Evolutionary conservation across 2,888 invertebrate species (phyloP).

Genomic region (Ashinkailepas kermadecensis): DNA sequence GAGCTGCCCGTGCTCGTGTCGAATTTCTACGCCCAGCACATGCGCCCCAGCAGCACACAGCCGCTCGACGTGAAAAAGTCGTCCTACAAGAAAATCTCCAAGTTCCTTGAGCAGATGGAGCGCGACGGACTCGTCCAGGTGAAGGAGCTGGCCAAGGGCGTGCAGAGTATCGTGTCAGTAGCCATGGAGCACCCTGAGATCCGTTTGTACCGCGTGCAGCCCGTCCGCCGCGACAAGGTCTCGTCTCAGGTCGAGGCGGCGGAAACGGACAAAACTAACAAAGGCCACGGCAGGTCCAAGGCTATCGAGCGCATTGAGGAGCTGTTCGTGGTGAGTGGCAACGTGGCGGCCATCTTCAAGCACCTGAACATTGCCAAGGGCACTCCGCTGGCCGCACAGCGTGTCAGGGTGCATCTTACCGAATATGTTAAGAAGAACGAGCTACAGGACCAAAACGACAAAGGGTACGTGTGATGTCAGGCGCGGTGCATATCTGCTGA

Average conservation of each 20-base stretch:
- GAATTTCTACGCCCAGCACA: slow-evolving; percentile 65
- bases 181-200: slow-evolving; percentile 44
- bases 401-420: slow-evolving; percentile 59
- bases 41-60: slow-evolving; percentile 53
- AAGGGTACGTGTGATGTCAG: slow-evolving; percentile 33
- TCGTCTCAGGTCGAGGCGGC: background rate
- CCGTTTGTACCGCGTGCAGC: slow-evolving; percentile 31
- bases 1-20: slow-evolving; percentile 72
- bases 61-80: slow-evolving; percentile 85
- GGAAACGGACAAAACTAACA: background rate
- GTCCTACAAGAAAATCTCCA: slow-evolving; percentile 76
- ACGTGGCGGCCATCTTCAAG: background rate
- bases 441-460: slow-evolving; percentile 47
- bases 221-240: background rate
- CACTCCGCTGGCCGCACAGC: slow-evolving; percentile 52
- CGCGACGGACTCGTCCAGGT: slow-evolving; percentile 48
- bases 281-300: slow-evolving; percentile 32
- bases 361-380: slow-evolving; percentile 46
- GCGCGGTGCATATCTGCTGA: background rate
- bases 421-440: slow-evolving; percentile 62
- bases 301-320: background rate
- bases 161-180: slow-evolving; percentile 64
- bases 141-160: slow-evolving; percentile 59
- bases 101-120: slow-evolving; percentile 71
- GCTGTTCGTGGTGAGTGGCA: slow-evolving; percentile 3